Evolutionary conservation across 2,888 invertebrate genomes (phyloP).

Genomic region (Mactromeris polynyma): DNA sequence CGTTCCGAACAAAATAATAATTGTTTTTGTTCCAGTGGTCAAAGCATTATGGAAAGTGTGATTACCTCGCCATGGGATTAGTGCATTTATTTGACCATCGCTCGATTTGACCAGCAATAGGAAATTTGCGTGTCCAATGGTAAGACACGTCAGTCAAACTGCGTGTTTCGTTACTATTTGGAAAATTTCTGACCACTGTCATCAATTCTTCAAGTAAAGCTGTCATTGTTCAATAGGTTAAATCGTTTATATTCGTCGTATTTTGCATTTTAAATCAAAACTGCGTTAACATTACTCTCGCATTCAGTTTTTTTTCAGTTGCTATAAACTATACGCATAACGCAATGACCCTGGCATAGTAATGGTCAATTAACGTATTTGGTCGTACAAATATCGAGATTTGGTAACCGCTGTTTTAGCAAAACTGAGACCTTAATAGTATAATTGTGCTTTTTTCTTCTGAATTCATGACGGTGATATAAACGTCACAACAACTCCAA

Average conservation of each 20-base stretch:
- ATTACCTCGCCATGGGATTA: neutral
- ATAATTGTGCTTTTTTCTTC: too few relatives aligned
- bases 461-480: too few relatives aligned
- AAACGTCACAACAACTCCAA: too few relatives aligned
- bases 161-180: neutral
- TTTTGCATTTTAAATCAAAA: neutral
- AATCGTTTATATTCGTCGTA: neutral
- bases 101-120: conserved; percentile 11
- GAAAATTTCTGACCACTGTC: neutral
- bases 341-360: too few relatives aligned
- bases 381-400: too few relatives aligned
- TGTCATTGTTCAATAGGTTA: neutral
- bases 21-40: conserved; percentile 61
- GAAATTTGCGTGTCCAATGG: conserved; percentile 9
- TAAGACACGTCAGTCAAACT: neutral
- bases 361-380: too few relatives aligned
- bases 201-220: neutral
- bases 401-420: too few relatives aligned
- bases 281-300: neutral
- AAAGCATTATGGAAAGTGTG: conserved; percentile 51
- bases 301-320: neutral
- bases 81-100: conserved; percentile 16
- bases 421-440: too few relatives aligned
- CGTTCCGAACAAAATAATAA: conserved; percentile 53
- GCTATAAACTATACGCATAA: neutral